Evolutionary conservation across 2,797 vertebrate genomes (phyloP), one percentile per base, ranked within the genome.

Genomic region (Craterocephalus amniculus): DNA sequence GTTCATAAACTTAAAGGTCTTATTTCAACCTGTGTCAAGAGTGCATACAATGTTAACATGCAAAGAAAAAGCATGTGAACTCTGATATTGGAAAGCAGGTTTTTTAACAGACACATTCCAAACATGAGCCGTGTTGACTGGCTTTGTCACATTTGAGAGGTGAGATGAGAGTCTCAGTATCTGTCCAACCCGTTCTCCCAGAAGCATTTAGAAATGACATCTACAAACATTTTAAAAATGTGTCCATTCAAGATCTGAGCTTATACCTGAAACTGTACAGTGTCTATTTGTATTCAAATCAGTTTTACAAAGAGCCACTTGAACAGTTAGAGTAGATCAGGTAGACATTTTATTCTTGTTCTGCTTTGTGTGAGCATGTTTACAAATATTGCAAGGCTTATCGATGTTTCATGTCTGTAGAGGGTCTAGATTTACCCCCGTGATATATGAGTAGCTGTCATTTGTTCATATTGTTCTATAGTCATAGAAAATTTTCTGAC

Each of bases 351-450:
- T n/a, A 31, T 18, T 49, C 14, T 0, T 20, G 29, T 45, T 52
- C 36, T 24, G 14, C 29, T 58, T 72, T 6, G 20, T 65, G 36
- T 18, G 18, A 32, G 58, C 31, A 14, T 27, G 14, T 27, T 26
- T n/a, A 81, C 58, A 67, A n/a, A n/a, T n/a, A n/a, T n/a, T n/a
- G n/a, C 60, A 70, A 57, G 38, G 60, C 62, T 78, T 78, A 38
- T 54, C 83, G 60, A 64, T n/a, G 86, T 76, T 70, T 49, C 58
- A 80, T 70, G 87, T 83, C 24, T 49, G 40, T 18, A 43, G 16
- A 43, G 18, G 18, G 6, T 43, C 40, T 43, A 20, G 5, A 61
- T 51, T 60, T 45, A 10, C n/a, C 16, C n/a, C 18, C 8, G 24
- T 31, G 24, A 29, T 60, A 48, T 34, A 24, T 63, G 67, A 74